Percentiles rank a stretch among this genome's conserved stretches.
These are phyloP conservation scores for Platycheirus albimanus DNA, from an alignment of 2,888 invertebrate species.

Conservation along the genomic window DNA sequence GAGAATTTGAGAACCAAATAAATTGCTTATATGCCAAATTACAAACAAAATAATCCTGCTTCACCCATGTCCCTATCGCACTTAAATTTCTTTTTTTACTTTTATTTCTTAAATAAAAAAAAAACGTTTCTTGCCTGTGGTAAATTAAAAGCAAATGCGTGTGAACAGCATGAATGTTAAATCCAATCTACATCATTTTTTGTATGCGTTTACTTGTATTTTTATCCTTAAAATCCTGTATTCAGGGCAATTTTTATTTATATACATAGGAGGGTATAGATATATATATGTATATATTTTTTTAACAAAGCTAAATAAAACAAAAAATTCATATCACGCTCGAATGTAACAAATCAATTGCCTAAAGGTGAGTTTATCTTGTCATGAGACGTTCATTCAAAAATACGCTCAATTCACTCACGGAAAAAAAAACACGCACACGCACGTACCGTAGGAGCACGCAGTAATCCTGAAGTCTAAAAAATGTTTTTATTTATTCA, in stretches of 20 bases:
- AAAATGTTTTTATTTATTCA: conserved; percentile 63
- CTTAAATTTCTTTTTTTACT: no score
- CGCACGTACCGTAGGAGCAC: neutral
- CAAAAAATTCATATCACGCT: conserved; percentile 61
- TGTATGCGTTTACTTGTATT: neutral
- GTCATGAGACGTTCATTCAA: conserved; percentile 60
- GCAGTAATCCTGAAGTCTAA: conserved; percentile 44
- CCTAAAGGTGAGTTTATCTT: conserved; percentile 69
- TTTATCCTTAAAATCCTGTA: conserved; percentile 7
- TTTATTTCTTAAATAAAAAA: neutral
- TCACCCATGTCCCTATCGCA: no score
- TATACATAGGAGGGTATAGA: neutral
- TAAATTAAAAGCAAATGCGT: conserved; percentile 40
- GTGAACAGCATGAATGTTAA: conserved; percentile 56
- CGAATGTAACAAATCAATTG: conserved; percentile 69
- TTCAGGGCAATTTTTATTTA: conserved; percentile 11
- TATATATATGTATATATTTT: neutral
- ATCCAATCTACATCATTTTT: conserved; percentile 32
- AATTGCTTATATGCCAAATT: conserved; percentile 49
- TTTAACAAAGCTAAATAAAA: neutral
- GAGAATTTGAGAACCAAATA: conserved; percentile 29
- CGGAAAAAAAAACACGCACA: neutral
- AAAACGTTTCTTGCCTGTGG: neutral
- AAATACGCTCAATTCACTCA: conserved; percentile 25
- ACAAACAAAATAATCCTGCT: neutral